Base-by-base conservation (phyloP, 1,140 invertebrate genomes). In the Drosophila nebulosa region DNA sequence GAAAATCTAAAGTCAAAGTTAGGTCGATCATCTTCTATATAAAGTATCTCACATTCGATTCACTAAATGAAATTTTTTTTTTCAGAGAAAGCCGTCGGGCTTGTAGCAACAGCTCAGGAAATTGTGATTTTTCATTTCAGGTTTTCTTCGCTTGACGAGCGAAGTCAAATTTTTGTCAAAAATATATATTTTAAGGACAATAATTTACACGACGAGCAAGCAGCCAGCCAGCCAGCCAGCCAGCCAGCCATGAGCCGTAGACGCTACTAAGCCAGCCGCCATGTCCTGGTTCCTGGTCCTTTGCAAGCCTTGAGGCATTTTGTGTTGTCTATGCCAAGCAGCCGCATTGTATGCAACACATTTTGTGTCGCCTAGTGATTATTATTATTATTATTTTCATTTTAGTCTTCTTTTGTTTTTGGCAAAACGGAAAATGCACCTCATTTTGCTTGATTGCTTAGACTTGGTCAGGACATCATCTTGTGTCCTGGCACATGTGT, bases 41-140 rank as follows among this genome's bases (percentile, higher is more conserved):
- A 46, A 18, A 21, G 39, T 46, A 46, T 9, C 2, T 16, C 9
- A 21, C 2, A 46, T 10, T 46, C 39, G 7, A 4, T 70, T 46
- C 27, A 53, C 42, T 55, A 56, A 56, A 62, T 51, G 64, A 58
- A 67, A 30, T 4, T 5, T 6, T 7, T 46, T 21, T 10, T 18
- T 46, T 21, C 21, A 46, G 39, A 46, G 39, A 46, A 46, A 21
- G 81, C 81, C 83, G 66, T 58, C 83, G 39, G 81, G 81, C 27
- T 75, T 88, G 81, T 86, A 70, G 51, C 70, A 70, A 51, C 70
- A 42, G 81, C 81, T 52, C 61, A 74, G 81, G 81, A 86, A 81
- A 88, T 86, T 86, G 81, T 74, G 81, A 86, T 86, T 86, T 86
- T 88, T 86, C 81, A 86, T 86, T 88, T 88, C 74, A 62, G 52